Base-by-base conservation (phyloP, 2,113 vertebrate genomes). In the Emydura subglobosa region DNA sequence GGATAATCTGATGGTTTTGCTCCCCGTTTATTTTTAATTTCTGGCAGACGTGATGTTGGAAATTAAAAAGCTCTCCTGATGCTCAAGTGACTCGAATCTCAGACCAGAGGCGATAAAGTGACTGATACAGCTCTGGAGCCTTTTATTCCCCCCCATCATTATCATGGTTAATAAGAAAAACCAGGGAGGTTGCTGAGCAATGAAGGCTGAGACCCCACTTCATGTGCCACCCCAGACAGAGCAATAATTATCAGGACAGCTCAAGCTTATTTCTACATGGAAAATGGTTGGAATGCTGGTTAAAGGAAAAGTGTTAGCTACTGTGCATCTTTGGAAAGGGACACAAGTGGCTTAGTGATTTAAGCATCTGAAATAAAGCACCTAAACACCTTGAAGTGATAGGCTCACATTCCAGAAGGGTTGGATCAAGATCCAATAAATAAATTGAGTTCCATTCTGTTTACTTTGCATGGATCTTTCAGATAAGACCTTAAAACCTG, bases 161-260 rank as follows among this genome's bases (percentile, higher is more conserved):
- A 97, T 90, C 84, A 88, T 39, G 1, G 93, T 92, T 97, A 96
- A 97, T 97, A 97, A 89, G 95, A 96, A 93, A 95, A 89, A 96
- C 86, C n/a, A 90, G 87, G 78, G 87, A 95, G 86, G 94, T 79
- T 96, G 72, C 94, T 88, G 92, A 94, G 65, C 81, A 94, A 76
- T 82, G 87, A 90, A 92, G 84, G 54, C 90, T 96, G 88, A 96
- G 91, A 79, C 87, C 61, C 79, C 44, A 79, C 53, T 96, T 96
- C 94, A 95, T 94, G 90, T 97, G 93, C 90, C 78, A 57, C 86
- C 83, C 93, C 94, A 96, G 97, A 97, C 96, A 97, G 97, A 95
- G 93, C 86, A 96, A 95, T 97, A 97, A 98, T 98, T 97, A 98
- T 95, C 87, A 95, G 96, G 95, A 95, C 94, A 97, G 96, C 96